Percentiles rank a stretch among this genome's conserved stretches.
phyloP scores from a whole-genome alignment of 2,113 vertebrate genomes.

The Trinectes maculatus region DNA sequence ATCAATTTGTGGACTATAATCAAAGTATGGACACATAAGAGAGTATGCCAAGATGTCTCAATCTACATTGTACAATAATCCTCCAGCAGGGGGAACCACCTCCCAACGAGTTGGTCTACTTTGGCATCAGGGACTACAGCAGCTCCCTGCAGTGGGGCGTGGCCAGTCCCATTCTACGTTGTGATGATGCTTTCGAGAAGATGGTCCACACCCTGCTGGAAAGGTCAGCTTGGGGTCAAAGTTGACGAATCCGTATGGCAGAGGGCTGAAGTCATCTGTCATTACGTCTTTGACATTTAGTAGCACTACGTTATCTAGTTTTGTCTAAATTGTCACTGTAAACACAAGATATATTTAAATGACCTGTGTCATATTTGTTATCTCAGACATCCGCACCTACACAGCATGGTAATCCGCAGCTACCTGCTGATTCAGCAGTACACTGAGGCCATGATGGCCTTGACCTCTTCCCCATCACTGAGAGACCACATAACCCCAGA shows the following conservation, averaged over 20 bases:
- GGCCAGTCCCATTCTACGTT: constrained; percentile 94
- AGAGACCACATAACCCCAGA: constrained; percentile 95
- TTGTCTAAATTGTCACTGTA: background rate
- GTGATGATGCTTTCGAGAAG: constrained; percentile 97
- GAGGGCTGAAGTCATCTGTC: background rate
- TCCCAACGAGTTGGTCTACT: constrained; percentile 88
- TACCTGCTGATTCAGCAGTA: constrained; percentile 99
- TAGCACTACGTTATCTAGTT: too few species aligned
- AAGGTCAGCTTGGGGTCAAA: constrained; percentile 81
- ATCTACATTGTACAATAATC: background rate
- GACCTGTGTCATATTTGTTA: background rate
- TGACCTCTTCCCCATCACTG: constrained; percentile 90
- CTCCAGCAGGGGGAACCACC: constrained; percentile 84
- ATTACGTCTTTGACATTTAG: too few species aligned
- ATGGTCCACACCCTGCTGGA: constrained; percentile 95
- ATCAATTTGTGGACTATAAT: too few species aligned
- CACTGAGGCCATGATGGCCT: constrained; percentile 95
- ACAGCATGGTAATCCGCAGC: constrained; percentile 98
- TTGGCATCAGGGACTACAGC: constrained; percentile 95
- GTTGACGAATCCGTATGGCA: background rate
- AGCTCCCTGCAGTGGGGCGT: constrained; percentile 95
- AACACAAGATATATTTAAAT: too few species aligned
- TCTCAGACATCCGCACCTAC: constrained; percentile 91
- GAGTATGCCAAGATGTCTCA: background rate
- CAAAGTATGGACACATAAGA: too few species aligned